Percentiles rank a stretch among this genome's conserved stretches.
These are phyloP conservation scores for Ips nitidus DNA, from an alignment of 1,140 invertebrate genomes.

Conservation along the genomic window DNA sequence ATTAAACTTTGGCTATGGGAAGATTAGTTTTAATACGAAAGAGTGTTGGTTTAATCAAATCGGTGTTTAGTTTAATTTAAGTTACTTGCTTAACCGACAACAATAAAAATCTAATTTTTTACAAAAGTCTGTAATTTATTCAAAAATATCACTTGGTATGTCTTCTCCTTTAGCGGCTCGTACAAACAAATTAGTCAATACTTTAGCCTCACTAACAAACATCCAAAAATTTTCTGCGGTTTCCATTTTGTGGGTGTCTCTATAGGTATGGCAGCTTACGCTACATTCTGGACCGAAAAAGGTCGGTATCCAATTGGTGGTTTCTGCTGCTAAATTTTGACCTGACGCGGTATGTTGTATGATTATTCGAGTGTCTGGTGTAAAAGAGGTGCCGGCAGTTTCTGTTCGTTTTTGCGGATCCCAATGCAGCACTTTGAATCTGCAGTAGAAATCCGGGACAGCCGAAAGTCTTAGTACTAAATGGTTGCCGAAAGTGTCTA, in stretches of 20 bases:
- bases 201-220: slow-evolving; percentile 34
- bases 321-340: slow-evolving; percentile 45
- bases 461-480: slow-evolving; percentile 38
- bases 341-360: slow-evolving; percentile 49
- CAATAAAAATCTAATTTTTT: too few relatives aligned
- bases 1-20: too few relatives aligned
- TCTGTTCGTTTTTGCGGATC: slow-evolving; percentile 42
- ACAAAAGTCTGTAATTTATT: slow-evolving; percentile 19
- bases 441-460: slow-evolving; percentile 46
- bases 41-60: too few relatives aligned
- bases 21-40: too few relatives aligned
- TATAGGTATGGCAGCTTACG: slow-evolving; percentile 46
- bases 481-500: slow-evolving; percentile 35
- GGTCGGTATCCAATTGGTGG: slow-evolving; percentile 42
- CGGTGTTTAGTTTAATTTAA: too few relatives aligned
- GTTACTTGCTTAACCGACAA: too few relatives aligned
- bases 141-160: slow-evolving; percentile 39
- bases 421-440: slow-evolving; percentile 47
- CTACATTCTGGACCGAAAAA: slow-evolving; percentile 48
- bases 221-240: slow-evolving; percentile 48
- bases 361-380: slow-evolving; percentile 42
- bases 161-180: slow-evolving; percentile 46
- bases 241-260: slow-evolving; percentile 46
- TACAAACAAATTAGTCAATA: slow-evolving; percentile 39
- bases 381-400: slow-evolving; percentile 41